Evolutionary conservation across 1,140 invertebrate species (phyloP).

Genomic region (Hylaeus volcanicus): DNA sequence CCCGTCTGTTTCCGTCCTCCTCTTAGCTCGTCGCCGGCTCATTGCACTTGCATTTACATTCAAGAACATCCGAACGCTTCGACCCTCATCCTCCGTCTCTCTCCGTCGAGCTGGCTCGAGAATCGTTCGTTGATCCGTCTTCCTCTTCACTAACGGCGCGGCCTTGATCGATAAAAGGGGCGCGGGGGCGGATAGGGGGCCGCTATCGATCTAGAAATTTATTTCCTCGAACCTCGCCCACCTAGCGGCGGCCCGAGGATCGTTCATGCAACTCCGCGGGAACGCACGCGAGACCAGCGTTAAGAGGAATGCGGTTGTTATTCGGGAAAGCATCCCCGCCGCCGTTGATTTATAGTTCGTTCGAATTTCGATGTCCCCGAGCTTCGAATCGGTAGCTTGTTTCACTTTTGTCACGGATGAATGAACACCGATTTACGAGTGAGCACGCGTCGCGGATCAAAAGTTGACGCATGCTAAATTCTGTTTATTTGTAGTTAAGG

Average conservation of each 20-base stretch:
- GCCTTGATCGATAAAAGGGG: slow-evolving; percentile 37
- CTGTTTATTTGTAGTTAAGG: no score
- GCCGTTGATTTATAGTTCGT: slow-evolving; percentile 15
- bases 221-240: slow-evolving; percentile 37
- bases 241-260: neutral
- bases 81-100: neutral
- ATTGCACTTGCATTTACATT: slow-evolving; percentile 50
- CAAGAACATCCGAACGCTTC: slow-evolving; percentile 16
- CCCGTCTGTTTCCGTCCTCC: slow-evolving; percentile 35
- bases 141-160: neutral
- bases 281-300: neutral
- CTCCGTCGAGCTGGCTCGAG: neutral
- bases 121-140: neutral
- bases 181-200: slow-evolving; percentile 11
- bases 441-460: no score
- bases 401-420: neutral
- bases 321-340: slow-evolving; percentile 4
- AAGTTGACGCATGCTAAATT: no score
- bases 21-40: slow-evolving; percentile 22
- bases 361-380: neutral
- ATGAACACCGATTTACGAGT: no score
- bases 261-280: neutral
- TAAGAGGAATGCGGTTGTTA: slow-evolving; percentile 26
- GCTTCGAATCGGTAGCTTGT: neutral
- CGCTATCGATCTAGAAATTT: slow-evolving; percentile 48